Conservation (phyloP, 2,888 invertebrate species). For the Scaptomyza tumidula region DNA sequence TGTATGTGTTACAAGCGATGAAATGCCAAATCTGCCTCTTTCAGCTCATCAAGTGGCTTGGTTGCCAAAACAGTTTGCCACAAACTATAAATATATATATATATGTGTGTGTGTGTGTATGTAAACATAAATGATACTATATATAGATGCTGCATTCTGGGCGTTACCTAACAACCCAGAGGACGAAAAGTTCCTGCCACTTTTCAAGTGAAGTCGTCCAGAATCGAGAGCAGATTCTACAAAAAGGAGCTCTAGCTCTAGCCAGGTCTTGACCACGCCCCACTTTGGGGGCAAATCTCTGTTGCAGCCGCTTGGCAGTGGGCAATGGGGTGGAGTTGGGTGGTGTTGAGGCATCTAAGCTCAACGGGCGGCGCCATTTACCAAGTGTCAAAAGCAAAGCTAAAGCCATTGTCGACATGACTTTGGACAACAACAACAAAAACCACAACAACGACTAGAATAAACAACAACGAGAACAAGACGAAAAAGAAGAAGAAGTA, state of each 20-base stretch:
- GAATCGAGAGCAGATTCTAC: constrained; percentile 6
- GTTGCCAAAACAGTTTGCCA: constrained; percentile 54
- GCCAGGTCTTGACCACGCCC: constrained; percentile 40
- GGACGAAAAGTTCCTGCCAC: constrained; percentile 34
- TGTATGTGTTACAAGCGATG: constrained; percentile 57
- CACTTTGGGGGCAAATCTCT: constrained; percentile 48
- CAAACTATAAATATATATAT: too few species aligned
- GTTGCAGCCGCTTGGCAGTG: constrained; percentile 54
- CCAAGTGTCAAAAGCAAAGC: constrained; percentile 84
- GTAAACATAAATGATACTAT: background rate
- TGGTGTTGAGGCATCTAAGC: constrained; percentile 46
- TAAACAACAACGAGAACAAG: constrained; percentile 36
- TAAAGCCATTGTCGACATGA: constrained; percentile 83
- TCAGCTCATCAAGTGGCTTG: constrained; percentile 17
- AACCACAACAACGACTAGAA: constrained; percentile 31
- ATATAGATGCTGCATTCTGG: background rate
- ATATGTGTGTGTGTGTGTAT: too few species aligned
- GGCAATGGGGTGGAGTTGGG: background rate
- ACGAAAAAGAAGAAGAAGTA: background rate
- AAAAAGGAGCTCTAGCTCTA: constrained; percentile 6
- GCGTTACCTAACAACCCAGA: background rate
- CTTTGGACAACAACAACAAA: constrained; percentile 76
- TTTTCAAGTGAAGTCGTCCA: constrained; percentile 62
- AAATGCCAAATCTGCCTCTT: constrained; percentile 29
- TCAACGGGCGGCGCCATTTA: constrained; percentile 82